These are phyloP conservation scores for Bombus sibiricus DNA, from an alignment of 1,140 invertebrate species.

Conservation along the genomic window DNA sequence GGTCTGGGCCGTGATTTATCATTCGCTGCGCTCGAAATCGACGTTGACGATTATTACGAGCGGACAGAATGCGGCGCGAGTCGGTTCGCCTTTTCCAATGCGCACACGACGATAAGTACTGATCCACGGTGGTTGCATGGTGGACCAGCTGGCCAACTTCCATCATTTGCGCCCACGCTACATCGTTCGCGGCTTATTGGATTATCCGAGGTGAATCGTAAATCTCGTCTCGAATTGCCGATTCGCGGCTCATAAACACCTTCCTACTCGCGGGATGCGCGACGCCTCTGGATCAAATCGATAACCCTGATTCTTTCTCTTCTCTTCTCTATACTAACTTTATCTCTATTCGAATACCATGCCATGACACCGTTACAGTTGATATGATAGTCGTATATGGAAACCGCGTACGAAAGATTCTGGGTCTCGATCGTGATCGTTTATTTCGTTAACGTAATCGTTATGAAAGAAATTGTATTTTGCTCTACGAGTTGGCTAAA, in stretches of 20 bases:
- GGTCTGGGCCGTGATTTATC: conserved; percentile 58
- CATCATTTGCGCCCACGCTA: conserved; percentile 60
- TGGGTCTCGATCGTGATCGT: too few species aligned
- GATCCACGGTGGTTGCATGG: conserved; percentile 24
- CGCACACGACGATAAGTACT: conserved; percentile 7
- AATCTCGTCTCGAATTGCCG: conserved; percentile 57
- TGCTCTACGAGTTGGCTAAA: accelerated
- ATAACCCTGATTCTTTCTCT: background rate
- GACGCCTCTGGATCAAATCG: background rate
- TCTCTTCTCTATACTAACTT: background rate
- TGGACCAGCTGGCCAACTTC: conserved; percentile 58
- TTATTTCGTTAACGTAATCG: too few species aligned
- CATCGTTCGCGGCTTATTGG: conserved; percentile 61
- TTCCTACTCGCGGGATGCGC: background rate
- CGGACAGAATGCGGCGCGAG: conserved; percentile 2
- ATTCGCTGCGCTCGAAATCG: conserved; percentile 55
- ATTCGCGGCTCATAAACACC: conserved; percentile 56
- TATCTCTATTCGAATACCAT: background rate
- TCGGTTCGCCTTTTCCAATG: conserved; percentile 13
- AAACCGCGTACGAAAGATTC: too few species aligned
- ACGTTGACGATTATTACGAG: conserved; percentile 59
- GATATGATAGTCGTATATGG: too few species aligned
- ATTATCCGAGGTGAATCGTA: conserved; percentile 65
- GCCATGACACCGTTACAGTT: too few species aligned
- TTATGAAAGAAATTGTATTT: too few species aligned